Percentiles rank a stretch among this genome's conserved stretches.
Conservation (phyloP, 2,888 invertebrate species). For the Amiota minor region DNA sequence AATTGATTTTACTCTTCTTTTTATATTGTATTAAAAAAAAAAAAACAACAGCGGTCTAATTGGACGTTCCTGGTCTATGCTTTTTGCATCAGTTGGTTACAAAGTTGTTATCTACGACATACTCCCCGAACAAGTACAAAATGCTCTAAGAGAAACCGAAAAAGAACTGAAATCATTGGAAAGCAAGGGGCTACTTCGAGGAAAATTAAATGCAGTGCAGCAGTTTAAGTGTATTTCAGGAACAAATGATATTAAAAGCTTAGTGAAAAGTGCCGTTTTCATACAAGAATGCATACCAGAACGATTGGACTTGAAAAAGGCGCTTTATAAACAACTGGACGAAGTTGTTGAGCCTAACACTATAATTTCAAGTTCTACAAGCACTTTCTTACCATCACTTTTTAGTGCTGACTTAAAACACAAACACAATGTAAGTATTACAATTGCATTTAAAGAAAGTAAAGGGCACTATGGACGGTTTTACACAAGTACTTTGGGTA, state of each 20-base stretch:
- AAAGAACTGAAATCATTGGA: conserved; percentile 83
- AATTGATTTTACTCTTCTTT: neutral
- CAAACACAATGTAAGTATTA: conserved; percentile 75
- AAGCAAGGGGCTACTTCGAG: conserved; percentile 82
- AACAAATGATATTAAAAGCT: conserved; percentile 79
- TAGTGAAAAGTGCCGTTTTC: conserved; percentile 84
- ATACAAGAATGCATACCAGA: conserved; percentile 97
- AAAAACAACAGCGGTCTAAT: conserved; percentile 86
- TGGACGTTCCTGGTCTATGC: conserved; percentile 97
- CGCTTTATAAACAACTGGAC: conserved; percentile 86
- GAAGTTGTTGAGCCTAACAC: conserved; percentile 82
- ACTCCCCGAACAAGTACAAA: conserved; percentile 81
- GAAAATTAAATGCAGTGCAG: conserved; percentile 81
- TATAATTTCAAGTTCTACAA: conserved; percentile 94
- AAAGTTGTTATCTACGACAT: conserved; percentile 91
- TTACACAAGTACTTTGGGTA: neutral
- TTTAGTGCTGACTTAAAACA: conserved; percentile 88
- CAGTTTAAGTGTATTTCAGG: conserved; percentile 87
- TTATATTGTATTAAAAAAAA: too few species aligned
- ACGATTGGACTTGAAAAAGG: conserved; percentile 86
- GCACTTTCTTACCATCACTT: conserved; percentile 90
- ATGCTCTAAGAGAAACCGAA: conserved; percentile 83
- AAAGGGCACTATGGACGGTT: neutral
- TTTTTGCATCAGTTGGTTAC: conserved; percentile 94
- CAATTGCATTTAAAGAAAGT: neutral